Percentiles rank a stretch among this genome's conserved stretches.
phyloP scores from a whole-genome alignment of 2,797 vertebrate genomes.

The Ciconia nigra region DNA sequence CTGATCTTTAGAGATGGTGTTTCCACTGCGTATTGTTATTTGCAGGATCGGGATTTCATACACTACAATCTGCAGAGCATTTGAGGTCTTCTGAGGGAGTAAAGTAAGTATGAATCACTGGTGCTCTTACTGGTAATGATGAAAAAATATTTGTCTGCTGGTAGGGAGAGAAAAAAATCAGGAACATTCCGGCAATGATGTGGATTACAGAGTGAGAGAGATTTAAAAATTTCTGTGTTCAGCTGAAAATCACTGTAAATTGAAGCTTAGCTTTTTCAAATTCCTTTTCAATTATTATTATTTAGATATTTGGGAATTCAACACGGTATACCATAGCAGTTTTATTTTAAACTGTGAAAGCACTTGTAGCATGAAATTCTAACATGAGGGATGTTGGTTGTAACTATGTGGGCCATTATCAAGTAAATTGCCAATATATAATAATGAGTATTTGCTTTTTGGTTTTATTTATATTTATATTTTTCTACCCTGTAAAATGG shows the following conservation, averaged over 20 bases:
- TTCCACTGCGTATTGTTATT: neutral
- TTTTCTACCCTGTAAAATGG: conserved; percentile 4
- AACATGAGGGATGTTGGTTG: neutral
- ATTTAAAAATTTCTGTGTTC: neutral
- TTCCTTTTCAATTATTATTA: neutral
- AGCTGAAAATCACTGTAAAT: neutral
- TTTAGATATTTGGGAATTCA: neutral
- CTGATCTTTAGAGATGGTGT: neutral
- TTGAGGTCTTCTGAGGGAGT: neutral
- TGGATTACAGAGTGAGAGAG: neutral
- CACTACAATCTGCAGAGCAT: neutral
- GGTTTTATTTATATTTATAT: neutral
- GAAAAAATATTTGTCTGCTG: neutral
- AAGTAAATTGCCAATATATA: conserved; percentile 13
- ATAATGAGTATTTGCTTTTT: conserved; percentile 2
- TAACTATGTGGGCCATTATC: neutral
- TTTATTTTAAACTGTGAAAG: neutral
- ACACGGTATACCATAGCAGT: neutral
- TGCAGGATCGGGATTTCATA: neutral
- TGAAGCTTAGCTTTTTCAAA: neutral
- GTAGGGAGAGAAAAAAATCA: neutral
- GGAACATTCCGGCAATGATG: neutral
- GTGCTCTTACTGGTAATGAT: neutral
- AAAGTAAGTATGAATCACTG: neutral
- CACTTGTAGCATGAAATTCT: neutral